Percentiles rank a stretch among this genome's conserved stretches.
These are phyloP conservation scores for Aphrophora alni DNA, from an alignment of 2,888 invertebrate species.

Conservation along the genomic window DNA sequence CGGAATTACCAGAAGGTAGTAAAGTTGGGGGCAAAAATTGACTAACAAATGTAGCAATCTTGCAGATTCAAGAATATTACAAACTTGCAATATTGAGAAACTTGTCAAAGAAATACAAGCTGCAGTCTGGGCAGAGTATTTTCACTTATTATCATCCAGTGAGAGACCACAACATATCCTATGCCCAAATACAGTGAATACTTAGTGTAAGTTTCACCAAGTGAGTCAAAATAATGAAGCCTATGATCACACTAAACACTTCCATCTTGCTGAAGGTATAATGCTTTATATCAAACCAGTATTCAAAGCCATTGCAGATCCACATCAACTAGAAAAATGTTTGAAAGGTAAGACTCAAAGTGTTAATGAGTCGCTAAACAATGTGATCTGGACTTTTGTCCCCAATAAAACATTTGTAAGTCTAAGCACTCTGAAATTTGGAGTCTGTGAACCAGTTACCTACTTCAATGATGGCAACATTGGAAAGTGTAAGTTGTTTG, in stretches of 20 bases:
- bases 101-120: slow-evolving; percentile 29
- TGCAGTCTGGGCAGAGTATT: slow-evolving; percentile 50
- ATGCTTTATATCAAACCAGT: not conserved
- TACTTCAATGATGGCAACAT: too few species aligned
- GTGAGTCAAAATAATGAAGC: not conserved
- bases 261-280: not conserved
- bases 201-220: slow-evolving; percentile 45
- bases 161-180: slow-evolving; percentile 47
- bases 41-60: not conserved
- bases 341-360: not conserved
- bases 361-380: not conserved
- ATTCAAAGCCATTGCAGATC: not conserved
- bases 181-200: slow-evolving; percentile 45
- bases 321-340: not conserved
- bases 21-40: not conserved
- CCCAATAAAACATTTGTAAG: too few species aligned
- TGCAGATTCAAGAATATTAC: slow-evolving; percentile 43
- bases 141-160: slow-evolving; percentile 48
- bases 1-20: not conserved
- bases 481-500: too few species aligned
- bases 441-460: too few species aligned
- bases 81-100: slow-evolving; percentile 49
- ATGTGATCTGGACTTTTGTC: too few species aligned
- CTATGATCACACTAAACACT: slow-evolving; percentile 13
- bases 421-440: too few species aligned